A percentile compares a stretch with the other conserved stretches of the same genome.
These are phyloP conservation scores for Propithecus coquereli DNA, from an alignment of 2,113 vertebrate genomes.

Conservation along the genomic window DNA sequence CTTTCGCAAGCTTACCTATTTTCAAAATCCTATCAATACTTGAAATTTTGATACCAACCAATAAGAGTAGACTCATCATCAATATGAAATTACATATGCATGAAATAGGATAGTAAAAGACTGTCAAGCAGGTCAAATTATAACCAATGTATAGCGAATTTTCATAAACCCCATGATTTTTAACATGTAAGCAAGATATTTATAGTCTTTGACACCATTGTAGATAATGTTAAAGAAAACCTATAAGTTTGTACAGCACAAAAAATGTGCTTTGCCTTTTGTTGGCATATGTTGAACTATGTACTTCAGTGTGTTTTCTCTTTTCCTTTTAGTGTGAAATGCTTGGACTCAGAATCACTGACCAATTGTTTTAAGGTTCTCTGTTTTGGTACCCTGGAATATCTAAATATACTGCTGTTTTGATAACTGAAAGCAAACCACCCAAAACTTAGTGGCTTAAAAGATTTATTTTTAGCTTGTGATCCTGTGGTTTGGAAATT, in stretches of 20 bases:
- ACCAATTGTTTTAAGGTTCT: not conserved
- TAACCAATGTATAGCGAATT: not conserved
- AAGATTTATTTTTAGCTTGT: not conserved
- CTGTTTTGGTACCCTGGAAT: not conserved
- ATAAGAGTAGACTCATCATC: not conserved
- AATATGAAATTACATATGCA: not conserved
- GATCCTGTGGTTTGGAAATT: not conserved
- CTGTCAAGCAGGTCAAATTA: not conserved
- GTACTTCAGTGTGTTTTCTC: not conserved
- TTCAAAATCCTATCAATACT: constrained; percentile 21
- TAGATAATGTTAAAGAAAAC: not conserved
- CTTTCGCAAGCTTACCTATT: not conserved
- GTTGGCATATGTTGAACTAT: not conserved
- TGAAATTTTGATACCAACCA: not conserved
- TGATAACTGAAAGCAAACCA: not conserved
- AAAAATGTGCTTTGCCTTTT: not conserved
- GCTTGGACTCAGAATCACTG: not conserved
- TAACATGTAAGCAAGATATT: not conserved
- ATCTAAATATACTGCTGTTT: not conserved
- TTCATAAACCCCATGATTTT: not conserved
- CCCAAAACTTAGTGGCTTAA: not conserved
- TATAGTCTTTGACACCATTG: not conserved
- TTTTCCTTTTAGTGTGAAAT: not conserved
- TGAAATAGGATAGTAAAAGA: constrained; percentile 23
- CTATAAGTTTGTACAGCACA: not conserved